Percentiles rank a stretch among this genome's conserved stretches.
These are phyloP conservation scores for Sphaeramia orbicularis DNA, from an alignment of 2,797 vertebrate genomes.

Conservation along the genomic window DNA sequence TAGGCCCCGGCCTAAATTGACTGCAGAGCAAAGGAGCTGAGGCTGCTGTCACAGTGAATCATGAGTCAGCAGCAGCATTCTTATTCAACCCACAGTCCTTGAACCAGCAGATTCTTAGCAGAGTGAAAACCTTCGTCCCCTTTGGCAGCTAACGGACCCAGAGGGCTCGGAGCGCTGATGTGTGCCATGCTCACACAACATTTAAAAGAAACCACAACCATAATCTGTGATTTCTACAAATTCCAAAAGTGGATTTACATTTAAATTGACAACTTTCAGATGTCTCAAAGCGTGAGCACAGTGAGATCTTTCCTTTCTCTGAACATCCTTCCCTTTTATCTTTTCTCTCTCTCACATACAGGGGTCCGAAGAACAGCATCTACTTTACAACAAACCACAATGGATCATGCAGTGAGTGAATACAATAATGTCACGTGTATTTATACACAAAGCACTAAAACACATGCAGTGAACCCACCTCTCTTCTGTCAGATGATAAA, in stretches of 20 bases:
- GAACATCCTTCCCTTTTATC: neutral
- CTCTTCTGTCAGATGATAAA: constrained; percentile 82
- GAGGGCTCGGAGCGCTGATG: constrained; percentile 20
- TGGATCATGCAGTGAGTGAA: constrained; percentile 93
- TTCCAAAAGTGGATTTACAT: constrained; percentile 53
- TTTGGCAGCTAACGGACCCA: constrained; percentile 47
- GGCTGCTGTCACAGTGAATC: constrained; percentile 62
- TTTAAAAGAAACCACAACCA: constrained; percentile 39
- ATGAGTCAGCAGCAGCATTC: constrained; percentile 65
- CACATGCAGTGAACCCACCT: neutral
- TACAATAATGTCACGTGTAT: neutral
- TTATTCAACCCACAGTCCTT: constrained; percentile 59
- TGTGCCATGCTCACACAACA: constrained; percentile 31
- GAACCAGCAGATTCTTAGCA: constrained; percentile 52
- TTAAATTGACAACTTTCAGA: constrained; percentile 38
- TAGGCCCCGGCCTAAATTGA: constrained; percentile 46
- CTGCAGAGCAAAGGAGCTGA: constrained; percentile 40
- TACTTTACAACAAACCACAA: constrained; percentile 91
- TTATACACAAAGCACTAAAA: neutral
- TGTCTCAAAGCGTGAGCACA: constrained; percentile 21
- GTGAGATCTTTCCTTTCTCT: constrained; percentile 5
- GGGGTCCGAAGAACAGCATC: constrained; percentile 89
- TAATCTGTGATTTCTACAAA: constrained; percentile 55
- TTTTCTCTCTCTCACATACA: constrained; percentile 63
- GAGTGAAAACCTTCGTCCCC: constrained; percentile 56